These are phyloP conservation scores for Neodiprion pinetum DNA, from an alignment of 1,140 invertebrate species.

Conservation along the genomic window DNA sequence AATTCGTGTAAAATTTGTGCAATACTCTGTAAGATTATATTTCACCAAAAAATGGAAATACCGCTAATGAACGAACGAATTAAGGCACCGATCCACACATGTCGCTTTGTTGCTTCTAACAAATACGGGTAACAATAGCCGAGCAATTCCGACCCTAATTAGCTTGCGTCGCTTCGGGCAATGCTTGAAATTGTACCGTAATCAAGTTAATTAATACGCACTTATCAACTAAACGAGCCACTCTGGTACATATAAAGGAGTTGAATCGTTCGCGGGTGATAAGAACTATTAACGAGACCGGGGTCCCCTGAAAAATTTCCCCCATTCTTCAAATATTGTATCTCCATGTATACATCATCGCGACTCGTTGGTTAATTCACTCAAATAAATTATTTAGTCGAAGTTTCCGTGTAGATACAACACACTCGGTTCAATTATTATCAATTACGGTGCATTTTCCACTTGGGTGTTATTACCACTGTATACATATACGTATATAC, in stretches of 20 bases:
- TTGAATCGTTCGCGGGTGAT: not conserved
- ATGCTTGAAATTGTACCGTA: not conserved
- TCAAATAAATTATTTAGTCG: not conserved
- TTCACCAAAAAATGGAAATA: not conserved
- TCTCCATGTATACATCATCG: not conserved
- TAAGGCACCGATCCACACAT: not conserved
- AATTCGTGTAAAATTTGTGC: not conserved
- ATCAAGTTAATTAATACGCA: constrained; percentile 2
- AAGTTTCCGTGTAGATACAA: too few relatives aligned
- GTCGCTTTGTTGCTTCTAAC: not conserved
- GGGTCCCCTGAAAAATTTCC: not conserved
- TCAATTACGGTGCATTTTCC: too few relatives aligned
- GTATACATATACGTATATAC: too few relatives aligned
- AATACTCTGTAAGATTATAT: not conserved
- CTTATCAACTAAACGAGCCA: not conserved
- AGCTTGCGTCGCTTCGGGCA: not conserved
- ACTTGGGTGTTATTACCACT: too few relatives aligned
- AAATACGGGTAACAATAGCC: not conserved
- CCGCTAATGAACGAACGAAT: not conserved
- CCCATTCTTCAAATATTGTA: not conserved
- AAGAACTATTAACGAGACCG: not conserved
- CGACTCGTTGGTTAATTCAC: not conserved
- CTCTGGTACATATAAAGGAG: not conserved
- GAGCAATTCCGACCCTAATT: not conserved
- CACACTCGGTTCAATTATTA: too few relatives aligned